Percentiles rank a stretch among this genome's conserved stretches.
These are phyloP conservation scores for Nesoenas mayeri DNA, from an alignment of 2,113 vertebrate species.

Conservation along the genomic window DNA sequence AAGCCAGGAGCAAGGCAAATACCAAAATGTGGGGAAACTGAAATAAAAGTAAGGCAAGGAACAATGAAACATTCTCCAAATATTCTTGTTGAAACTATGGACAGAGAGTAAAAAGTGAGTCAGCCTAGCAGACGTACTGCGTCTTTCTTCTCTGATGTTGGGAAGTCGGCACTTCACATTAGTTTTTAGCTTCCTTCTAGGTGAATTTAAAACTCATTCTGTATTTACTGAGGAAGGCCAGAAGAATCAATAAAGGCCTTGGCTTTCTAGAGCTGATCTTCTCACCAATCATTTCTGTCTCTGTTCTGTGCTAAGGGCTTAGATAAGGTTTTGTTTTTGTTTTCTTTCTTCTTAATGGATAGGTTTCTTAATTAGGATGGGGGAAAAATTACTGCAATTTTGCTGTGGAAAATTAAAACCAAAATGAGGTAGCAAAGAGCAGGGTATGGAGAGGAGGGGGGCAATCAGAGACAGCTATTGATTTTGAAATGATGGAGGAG, in stretches of 20 bases:
- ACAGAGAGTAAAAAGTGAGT: neutral
- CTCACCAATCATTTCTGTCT: constrained; percentile 58
- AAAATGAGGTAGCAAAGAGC: constrained; percentile 63
- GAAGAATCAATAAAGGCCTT: constrained; percentile 35
- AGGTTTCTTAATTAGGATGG: constrained; percentile 61
- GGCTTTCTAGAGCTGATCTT: constrained; percentile 47
- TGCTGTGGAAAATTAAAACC: constrained; percentile 64
- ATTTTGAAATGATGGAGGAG: constrained; percentile 49
- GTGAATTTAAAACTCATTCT: constrained; percentile 36
- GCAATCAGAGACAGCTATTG: constrained; percentile 46
- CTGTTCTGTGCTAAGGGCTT: neutral
- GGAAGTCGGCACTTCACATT: neutral
- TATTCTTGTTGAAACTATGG: neutral
- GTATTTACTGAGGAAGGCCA: constrained; percentile 34
- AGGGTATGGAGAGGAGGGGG: neutral
- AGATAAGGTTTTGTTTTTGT: constrained; percentile 51
- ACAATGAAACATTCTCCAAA: neutral
- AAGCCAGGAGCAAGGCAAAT: neutral
- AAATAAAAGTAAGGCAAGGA: neutral
- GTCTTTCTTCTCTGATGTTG: neutral
- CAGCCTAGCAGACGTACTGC: neutral
- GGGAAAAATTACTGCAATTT: constrained; percentile 42
- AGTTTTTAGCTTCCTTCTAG: constrained; percentile 4
- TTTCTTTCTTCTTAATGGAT: constrained; percentile 44
- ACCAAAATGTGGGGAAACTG: neutral